A percentile compares a stretch with the other conserved stretches of the same genome.
These are phyloP conservation scores for Trichoplusia ni DNA, from an alignment of 1,140 invertebrate genomes.

Conservation along the genomic window DNA sequence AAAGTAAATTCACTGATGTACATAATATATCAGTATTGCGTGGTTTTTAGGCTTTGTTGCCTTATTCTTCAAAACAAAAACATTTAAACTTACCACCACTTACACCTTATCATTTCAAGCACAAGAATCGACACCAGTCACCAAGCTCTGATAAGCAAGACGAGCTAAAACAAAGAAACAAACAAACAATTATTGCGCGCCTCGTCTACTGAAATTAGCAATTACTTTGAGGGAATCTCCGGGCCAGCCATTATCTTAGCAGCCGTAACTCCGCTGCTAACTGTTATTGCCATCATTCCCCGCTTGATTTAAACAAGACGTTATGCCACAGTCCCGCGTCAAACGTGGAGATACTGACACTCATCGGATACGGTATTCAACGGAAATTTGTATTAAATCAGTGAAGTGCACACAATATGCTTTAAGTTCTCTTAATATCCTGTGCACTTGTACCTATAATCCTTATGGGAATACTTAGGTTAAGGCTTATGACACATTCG, in stretches of 20 bases:
- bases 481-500: no score
- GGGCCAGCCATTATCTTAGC: slow-evolving; percentile 66
- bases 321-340: slow-evolving; percentile 52
- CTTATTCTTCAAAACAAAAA: no score
- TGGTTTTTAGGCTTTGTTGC: no score
- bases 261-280: slow-evolving; percentile 72
- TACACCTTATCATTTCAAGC: not conserved
- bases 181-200: slow-evolving; percentile 70
- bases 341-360: not conserved
- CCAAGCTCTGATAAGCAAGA: not conserved
- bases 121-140: not conserved
- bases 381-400: not conserved
- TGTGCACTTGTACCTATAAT: no score
- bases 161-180: slow-evolving; percentile 48
- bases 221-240: slow-evolving; percentile 71
- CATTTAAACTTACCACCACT: no score
- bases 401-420: not conserved
- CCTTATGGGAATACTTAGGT: no score
- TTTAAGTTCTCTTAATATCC: no score
- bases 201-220: slow-evolving; percentile 68
- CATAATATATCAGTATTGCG: no score
- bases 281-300: slow-evolving; percentile 78
- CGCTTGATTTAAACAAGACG: slow-evolving; percentile 78
- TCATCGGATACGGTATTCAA: not conserved
- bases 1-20: no score